phyloP scores from a whole-genome alignment of 2,113 vertebrate genomes.

The Pangasianodon gigas region DNA sequence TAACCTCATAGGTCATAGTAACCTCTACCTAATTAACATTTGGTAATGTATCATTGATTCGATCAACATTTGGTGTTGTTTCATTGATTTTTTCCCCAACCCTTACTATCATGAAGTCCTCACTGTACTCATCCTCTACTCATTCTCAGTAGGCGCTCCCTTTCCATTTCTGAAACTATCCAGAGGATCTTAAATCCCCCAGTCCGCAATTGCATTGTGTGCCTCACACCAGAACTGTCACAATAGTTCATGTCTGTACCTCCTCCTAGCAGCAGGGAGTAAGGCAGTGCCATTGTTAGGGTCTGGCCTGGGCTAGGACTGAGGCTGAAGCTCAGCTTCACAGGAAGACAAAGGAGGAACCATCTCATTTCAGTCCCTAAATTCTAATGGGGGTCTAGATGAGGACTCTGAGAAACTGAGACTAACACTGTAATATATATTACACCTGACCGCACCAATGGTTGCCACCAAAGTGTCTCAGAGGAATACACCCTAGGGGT shows the following conservation, averaged over 20 bases:
- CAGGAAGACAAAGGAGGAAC: slow-evolving; percentile 44
- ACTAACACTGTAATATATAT: background rate
- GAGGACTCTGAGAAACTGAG: background rate
- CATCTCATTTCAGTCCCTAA: background rate
- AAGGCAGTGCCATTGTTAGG: slow-evolving; percentile 46
- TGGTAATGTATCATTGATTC: background rate
- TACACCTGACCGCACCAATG: background rate
- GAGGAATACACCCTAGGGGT: background rate
- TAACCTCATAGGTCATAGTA: slow-evolving; percentile 2
- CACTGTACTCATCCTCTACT: background rate
- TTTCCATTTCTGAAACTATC: slow-evolving; percentile 35
- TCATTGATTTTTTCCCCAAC: background rate
- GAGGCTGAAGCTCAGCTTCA: slow-evolving; percentile 48
- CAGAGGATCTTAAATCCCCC: slow-evolving; percentile 27
- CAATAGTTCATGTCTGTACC: slow-evolving; percentile 54
- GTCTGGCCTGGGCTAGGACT: slow-evolving; percentile 37
- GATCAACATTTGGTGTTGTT: slow-evolving; percentile 11
- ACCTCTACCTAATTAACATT: slow-evolving; percentile 19
- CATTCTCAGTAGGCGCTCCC: background rate
- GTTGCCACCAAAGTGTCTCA: background rate
- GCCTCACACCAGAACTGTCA: slow-evolving; percentile 53
- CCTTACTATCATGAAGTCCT: background rate
- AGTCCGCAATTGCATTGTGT: slow-evolving; percentile 46
- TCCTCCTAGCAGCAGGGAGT: slow-evolving; percentile 52
- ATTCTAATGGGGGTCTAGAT: background rate